Conservation (phyloP, 1,140 invertebrate species). For the Papilio helenus region DNA sequence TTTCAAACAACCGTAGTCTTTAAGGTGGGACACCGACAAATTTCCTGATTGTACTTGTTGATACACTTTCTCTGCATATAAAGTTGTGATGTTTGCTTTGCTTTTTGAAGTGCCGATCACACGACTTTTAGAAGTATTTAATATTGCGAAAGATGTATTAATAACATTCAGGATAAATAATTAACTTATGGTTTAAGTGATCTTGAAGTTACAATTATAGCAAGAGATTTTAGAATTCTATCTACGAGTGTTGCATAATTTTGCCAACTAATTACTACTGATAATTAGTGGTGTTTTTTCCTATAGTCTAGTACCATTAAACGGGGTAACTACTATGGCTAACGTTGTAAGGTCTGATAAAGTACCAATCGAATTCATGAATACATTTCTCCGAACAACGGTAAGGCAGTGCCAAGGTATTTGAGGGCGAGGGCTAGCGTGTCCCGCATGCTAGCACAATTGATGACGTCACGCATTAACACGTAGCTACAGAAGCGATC, state of each 20-base stretch:
- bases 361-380: not conserved
- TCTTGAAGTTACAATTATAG: not conserved
- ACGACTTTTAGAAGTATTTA: not conserved
- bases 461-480: not conserved
- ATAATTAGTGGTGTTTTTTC: not conserved
- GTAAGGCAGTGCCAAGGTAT: conserved; percentile 22
- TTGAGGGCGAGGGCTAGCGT: not conserved
- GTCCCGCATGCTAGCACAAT: not conserved
- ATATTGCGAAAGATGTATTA: not conserved
- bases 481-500: not conserved
- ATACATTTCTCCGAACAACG: conserved; percentile 19
- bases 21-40: too few relatives aligned
- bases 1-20: too few relatives aligned
- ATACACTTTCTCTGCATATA: conserved; percentile 17
- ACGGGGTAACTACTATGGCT: not conserved
- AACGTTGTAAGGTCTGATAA: not conserved
- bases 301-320: not conserved
- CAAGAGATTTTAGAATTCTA: too few relatives aligned
- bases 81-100: not conserved
- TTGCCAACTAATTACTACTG: too few relatives aligned
- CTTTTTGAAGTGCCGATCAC: not conserved
- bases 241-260: too few relatives aligned
- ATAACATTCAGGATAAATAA: not conserved
- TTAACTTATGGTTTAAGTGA: not conserved
- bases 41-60: not conserved